Conservation (phyloP, 2,113 vertebrate species). For the Nyctibius bracteatus region DNA sequence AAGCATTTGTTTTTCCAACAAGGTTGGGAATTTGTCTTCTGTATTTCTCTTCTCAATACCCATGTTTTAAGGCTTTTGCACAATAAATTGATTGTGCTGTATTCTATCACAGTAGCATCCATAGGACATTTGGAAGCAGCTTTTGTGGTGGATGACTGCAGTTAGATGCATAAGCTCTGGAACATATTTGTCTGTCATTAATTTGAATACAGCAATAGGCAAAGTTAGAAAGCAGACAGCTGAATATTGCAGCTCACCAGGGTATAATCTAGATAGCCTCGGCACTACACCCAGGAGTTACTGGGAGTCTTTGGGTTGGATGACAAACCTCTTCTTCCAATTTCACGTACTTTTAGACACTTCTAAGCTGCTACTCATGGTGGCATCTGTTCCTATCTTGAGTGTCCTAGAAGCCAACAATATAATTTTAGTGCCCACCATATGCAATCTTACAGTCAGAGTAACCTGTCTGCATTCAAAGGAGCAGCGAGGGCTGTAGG, state of each 20-base stretch:
- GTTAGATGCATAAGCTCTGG: not conserved
- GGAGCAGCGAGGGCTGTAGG: not conserved
- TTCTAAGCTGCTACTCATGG: not conserved
- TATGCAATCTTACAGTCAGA: not conserved
- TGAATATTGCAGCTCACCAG: not conserved
- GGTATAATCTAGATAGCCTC: not conserved
- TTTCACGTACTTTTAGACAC: not conserved
- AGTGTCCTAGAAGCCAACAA: not conserved
- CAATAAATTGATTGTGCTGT: not conserved
- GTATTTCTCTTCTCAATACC: not conserved
- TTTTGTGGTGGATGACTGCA: not conserved
- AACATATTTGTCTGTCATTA: not conserved
- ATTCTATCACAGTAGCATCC: not conserved
- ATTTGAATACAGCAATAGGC: not conserved
- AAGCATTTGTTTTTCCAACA: not conserved
- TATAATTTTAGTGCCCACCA: not conserved
- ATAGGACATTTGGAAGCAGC: not conserved
- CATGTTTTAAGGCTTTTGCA: not conserved
- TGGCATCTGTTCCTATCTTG: not conserved
- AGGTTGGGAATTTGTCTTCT: not conserved
- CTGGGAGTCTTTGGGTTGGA: not conserved
- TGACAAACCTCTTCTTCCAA: not conserved
- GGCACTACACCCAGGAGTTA: not conserved
- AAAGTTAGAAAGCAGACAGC: not conserved
- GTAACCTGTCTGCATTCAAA: not conserved